Percentiles rank a stretch among this genome's conserved stretches.
Conservation (phyloP, 2,888 invertebrate genomes). For the Drosophila meridiana region DNA sequence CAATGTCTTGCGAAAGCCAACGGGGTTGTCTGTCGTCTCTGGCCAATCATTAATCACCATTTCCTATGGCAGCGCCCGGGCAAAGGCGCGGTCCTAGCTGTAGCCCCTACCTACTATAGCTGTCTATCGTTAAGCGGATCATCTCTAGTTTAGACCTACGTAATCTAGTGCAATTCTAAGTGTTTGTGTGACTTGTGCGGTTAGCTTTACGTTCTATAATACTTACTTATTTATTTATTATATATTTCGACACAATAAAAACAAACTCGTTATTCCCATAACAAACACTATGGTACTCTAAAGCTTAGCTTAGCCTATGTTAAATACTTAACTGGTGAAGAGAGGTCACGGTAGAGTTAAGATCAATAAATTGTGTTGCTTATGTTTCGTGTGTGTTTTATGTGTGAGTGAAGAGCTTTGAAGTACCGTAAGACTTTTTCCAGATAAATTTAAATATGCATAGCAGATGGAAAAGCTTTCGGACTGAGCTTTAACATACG, state of each 20-base stretch:
- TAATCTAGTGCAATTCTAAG: constrained; percentile 47
- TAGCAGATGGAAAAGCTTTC: background rate
- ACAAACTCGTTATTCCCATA: constrained; percentile 7
- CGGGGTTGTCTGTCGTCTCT: constrained; percentile 63
- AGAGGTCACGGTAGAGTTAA: constrained; percentile 9
- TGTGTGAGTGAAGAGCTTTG: background rate
- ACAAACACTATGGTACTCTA: background rate
- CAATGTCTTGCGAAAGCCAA: constrained; percentile 71
- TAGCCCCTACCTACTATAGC: constrained; percentile 38
- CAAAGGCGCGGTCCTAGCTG: constrained; percentile 43
- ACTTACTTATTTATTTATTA: constrained; percentile 55
- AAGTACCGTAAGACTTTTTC: background rate
- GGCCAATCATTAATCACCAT: constrained; percentile 48
- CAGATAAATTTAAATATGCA: background rate
- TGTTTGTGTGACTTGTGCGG: constrained; percentile 43
- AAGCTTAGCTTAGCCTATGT: background rate
- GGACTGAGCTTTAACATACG: background rate
- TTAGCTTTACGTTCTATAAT: constrained; percentile 52
- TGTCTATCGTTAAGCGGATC: constrained; percentile 47
- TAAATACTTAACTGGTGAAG: constrained; percentile 3
- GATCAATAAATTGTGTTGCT: constrained; percentile 7
- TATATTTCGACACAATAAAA: constrained; percentile 53
- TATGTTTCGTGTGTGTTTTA: background rate
- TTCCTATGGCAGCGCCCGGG: constrained; percentile 50
- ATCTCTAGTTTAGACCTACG: constrained; percentile 54